Conservation (phyloP, 2,797 vertebrate species). For the Pelodytes ibericus region DNA sequence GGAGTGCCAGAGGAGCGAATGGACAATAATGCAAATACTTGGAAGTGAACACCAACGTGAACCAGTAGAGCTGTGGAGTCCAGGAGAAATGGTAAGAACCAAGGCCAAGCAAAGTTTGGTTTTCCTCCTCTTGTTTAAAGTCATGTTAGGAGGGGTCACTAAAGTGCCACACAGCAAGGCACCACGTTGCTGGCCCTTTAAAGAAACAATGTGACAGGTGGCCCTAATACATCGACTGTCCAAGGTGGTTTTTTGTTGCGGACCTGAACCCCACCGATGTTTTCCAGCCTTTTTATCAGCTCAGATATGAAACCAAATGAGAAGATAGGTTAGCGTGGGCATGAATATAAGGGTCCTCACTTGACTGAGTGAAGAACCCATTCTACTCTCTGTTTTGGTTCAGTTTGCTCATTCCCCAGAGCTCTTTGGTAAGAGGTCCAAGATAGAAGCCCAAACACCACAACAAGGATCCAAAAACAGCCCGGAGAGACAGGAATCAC, state of each 20-base stretch:
- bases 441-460: background rate
- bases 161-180: slow-evolving; percentile 24
- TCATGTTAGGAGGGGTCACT: slow-evolving; percentile 1
- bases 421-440: background rate
- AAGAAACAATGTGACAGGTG: slow-evolving; percentile 1
- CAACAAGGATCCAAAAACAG: background rate
- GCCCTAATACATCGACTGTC: slow-evolving; percentile 19
- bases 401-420: too few relatives aligned
- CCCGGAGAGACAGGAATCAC: background rate
- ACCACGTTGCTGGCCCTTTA: slow-evolving; percentile 9
- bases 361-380: too few relatives aligned
- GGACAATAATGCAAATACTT: background rate
- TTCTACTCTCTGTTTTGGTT: too few relatives aligned
- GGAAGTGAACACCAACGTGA: background rate
- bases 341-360: too few relatives aligned
- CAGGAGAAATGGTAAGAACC: slow-evolving; percentile 2
- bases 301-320: too few relatives aligned
- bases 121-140: background rate
- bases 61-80: background rate
- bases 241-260: background rate
- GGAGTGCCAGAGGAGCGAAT: background rate
- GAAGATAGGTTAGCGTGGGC: too few relatives aligned
- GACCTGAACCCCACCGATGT: background rate
- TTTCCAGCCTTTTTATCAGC: background rate
- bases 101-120: slow-evolving; percentile 2